Base-by-base conservation (phyloP, 37 sponge, comb jelly and placozoan genomes). In the Tethya wilhelma region DNA sequence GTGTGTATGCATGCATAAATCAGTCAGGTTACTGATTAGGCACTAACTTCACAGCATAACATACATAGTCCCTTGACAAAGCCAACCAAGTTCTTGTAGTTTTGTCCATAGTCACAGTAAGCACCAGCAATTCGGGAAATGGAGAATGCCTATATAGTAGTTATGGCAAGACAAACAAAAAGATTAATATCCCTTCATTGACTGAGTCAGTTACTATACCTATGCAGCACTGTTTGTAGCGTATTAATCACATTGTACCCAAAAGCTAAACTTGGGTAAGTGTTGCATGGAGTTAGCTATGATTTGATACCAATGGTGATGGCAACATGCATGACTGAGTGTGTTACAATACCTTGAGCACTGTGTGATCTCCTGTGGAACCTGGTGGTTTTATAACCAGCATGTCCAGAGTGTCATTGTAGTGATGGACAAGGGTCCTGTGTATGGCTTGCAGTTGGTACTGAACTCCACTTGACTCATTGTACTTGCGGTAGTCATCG, bases 11-110 rank as follows among this genome's bases (percentile, higher is more conserved):
- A n/a, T n/a, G n/a, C n/a, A n/a, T n/a, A n/a, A n/a, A n/a, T n/a
- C n/a, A n/a, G n/a, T n/a, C n/a, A n/a, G n/a, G n/a, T n/a, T n/a
- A n/a, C n/a, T n/a, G n/a, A n/a, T n/a, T n/a, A n/a, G n/a, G n/a
- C n/a, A n/a, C n/a, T n/a, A n/a, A n/a, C n/a, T n/a, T n/a, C n/a
- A 7, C 63, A 65, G 36, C 25, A 20, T 17, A 23, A 81, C 92
- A 86, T 43, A 92, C 96, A 30, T 26, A 92, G 62, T 63, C 90
- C 96, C 64, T 95, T 95, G 19, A 95, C 74, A 68, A 81, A 89
- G 33, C 90, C 93, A 49, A 95, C 93, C 22, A 95, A 71, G 55
- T 95, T 95, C 80, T 95, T 92, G 87, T 93, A 95, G 84, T 95
- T 95, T 72, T 95, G 96, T 26, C 96, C 96, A 14, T 63, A 84